A percentile compares a stretch with the other conserved stretches of the same genome.
Conservation (phyloP, 1,140 invertebrate genomes). For the Drosophila nikananu region DNA sequence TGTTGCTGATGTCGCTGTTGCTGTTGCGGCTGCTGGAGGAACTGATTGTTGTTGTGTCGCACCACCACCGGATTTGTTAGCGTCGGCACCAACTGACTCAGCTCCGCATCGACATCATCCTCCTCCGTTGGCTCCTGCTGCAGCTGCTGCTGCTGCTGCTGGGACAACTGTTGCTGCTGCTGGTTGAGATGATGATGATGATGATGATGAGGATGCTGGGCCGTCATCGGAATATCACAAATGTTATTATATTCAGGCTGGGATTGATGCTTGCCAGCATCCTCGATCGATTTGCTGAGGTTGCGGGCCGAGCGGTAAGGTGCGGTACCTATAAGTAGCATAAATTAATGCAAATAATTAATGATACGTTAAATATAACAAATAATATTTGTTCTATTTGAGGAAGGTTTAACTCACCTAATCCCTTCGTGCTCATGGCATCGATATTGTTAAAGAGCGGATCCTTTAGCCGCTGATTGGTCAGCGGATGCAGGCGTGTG, state of each 20-base stretch:
- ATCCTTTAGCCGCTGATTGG: constrained; percentile 70
- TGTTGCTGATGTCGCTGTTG: constrained; percentile 55
- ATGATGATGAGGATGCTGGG: constrained; percentile 58
- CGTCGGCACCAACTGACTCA: constrained; percentile 70
- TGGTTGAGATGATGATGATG: constrained; percentile 43
- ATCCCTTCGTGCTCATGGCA: constrained; percentile 72
- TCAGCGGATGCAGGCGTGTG: constrained; percentile 71
- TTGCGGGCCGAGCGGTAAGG: constrained; percentile 80
- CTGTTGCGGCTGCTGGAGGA: constrained; percentile 25
- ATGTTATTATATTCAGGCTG: constrained; percentile 80
- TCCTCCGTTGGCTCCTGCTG: constrained; percentile 55
- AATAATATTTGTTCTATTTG: neutral
- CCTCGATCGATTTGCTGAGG: constrained; percentile 83
- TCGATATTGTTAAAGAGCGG: constrained; percentile 82
- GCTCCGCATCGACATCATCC: constrained; percentile 68
- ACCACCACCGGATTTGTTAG: constrained; percentile 73
- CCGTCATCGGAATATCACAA: constrained; percentile 72
- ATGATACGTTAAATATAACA: neutral
- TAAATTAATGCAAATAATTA: neutral
- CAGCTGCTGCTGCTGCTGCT: constrained; percentile 38
- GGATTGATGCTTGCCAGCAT: constrained; percentile 75
- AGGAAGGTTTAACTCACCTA: constrained; percentile 35
- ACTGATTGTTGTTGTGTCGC: constrained; percentile 39
- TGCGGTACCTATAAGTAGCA: constrained; percentile 34
- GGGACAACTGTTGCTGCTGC: constrained; percentile 48